Percentiles rank a stretch among this genome's conserved stretches.
These are phyloP conservation scores for Myiozetetes cayanensis DNA, from an alignment of 2,113 vertebrate species.

Conservation along the genomic window DNA sequence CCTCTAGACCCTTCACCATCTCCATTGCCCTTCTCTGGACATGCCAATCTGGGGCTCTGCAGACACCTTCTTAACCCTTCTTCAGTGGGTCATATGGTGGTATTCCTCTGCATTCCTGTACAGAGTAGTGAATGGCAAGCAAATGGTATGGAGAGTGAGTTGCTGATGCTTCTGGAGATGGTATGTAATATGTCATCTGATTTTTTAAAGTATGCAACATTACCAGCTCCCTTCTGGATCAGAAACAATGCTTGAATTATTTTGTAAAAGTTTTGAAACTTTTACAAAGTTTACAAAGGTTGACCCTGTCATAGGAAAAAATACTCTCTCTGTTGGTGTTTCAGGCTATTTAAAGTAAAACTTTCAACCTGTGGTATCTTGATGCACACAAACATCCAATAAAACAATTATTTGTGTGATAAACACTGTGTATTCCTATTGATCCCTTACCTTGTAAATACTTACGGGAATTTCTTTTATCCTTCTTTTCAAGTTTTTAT, in stretches of 20 bases:
- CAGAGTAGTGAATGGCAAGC: not conserved
- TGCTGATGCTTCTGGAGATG: not conserved
- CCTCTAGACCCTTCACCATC: not conserved
- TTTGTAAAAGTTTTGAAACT: not conserved
- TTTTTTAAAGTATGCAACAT: not conserved
- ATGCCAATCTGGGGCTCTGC: not conserved
- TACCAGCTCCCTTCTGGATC: not conserved
- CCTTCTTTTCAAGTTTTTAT: not conserved
- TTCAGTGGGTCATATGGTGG: fast-evolving
- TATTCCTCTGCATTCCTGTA: not conserved
- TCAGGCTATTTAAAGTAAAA: not conserved
- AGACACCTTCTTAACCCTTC: not conserved
- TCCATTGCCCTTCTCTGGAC: not conserved
- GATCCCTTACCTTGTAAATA: not conserved
- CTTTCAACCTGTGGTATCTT: not conserved
- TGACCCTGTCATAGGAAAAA: not conserved
- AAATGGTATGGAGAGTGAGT: not conserved
- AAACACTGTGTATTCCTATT: not conserved
- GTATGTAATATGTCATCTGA: fast-evolving
- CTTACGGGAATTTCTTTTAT: not conserved
- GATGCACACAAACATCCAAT: not conserved
- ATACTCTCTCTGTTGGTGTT: not conserved
- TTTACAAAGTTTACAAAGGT: not conserved
- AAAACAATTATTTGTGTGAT: not conserved
- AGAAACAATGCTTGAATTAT: not conserved